Evolutionary conservation across 1,140 invertebrate species (phyloP).

Genomic region (Lucilia cuprina): DNA sequence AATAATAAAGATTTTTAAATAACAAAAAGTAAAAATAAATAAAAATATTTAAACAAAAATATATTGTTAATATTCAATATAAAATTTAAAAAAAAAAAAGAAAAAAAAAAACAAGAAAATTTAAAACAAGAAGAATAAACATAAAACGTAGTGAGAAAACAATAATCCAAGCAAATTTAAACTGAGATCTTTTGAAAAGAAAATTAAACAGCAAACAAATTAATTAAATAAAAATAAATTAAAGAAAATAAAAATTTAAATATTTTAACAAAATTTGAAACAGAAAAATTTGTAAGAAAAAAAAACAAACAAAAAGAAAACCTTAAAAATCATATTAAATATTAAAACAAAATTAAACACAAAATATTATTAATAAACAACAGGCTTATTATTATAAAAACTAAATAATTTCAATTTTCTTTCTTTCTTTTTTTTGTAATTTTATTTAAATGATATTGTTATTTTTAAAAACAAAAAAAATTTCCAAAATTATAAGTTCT

Average conservation of each 20-base stretch:
- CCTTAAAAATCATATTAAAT: background rate
- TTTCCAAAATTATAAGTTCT: too few species aligned
- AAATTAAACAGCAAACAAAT: background rate
- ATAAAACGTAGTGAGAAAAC: conserved; percentile 30
- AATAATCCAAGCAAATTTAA: conserved; percentile 16
- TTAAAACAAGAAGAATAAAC: background rate
- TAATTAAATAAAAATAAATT: background rate
- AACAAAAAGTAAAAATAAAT: background rate
- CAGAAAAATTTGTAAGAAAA: background rate
- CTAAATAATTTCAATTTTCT: too few species aligned
- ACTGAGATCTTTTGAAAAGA: conserved; percentile 21
- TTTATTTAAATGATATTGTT: too few species aligned
- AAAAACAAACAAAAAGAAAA: too few species aligned
- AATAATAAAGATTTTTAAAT: conserved; percentile 20
- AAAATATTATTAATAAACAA: background rate
- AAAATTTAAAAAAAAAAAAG: background rate
- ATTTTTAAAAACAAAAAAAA: too few species aligned
- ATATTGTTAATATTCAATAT: conserved; percentile 22
- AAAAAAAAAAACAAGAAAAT: background rate
- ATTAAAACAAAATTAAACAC: background rate
- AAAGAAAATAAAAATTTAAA: background rate
- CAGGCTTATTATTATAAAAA: too few species aligned
- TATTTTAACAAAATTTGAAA: background rate
- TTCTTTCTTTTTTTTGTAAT: too few species aligned
- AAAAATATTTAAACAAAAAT: conserved; percentile 12